A percentile compares a stretch with the other conserved stretches of the same genome.
phyloP scores from a whole-genome alignment of 2,113 vertebrate species.

The Synchiropus splendidus region DNA sequence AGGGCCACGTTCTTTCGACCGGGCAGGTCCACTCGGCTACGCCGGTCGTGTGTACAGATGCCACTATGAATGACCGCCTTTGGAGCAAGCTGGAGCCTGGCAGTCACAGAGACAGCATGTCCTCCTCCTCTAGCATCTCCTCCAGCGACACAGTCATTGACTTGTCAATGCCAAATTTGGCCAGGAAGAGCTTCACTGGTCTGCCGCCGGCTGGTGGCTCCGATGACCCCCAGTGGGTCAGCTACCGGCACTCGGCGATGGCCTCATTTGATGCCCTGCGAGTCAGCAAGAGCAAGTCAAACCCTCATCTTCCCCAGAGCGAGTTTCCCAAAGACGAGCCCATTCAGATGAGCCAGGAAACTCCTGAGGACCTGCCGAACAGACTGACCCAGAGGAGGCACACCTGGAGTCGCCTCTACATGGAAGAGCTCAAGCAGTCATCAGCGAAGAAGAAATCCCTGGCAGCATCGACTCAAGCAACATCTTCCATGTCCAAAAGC shows the following conservation, averaged over 20 bases:
- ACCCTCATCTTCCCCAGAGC: constrained; percentile 74
- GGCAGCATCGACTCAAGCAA: constrained; percentile 4
- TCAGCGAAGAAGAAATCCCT: constrained; percentile 41
- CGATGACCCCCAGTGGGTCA: constrained; percentile 24
- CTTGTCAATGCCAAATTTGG: constrained; percentile 77
- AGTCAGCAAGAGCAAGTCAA: constrained; percentile 84
- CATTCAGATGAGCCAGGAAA: constrained; percentile 29
- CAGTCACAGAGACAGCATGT: constrained; percentile 78
- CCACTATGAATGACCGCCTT: constrained; percentile 74
- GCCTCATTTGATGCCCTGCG: constrained; percentile 39
- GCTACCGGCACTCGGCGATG: constrained; percentile 21
- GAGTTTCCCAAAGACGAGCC: constrained; percentile 39
- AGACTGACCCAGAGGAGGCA: constrained; percentile 63
- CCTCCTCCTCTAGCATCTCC: constrained; percentile 88
- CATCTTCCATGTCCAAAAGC: constrained; percentile 80
- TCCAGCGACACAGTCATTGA: constrained; percentile 90
- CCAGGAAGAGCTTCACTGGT: constrained; percentile 68
- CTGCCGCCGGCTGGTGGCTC: constrained; percentile 39
- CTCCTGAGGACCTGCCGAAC: constrained; percentile 28
- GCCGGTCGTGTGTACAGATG: constrained; percentile 73
- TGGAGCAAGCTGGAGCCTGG: constrained; percentile 81
- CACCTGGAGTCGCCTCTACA: constrained; percentile 78
- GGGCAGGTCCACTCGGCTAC: constrained; percentile 52
- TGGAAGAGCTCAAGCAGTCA: constrained; percentile 74
- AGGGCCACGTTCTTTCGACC: constrained; percentile 54